Base-by-base conservation (phyloP, 2,888 invertebrate species). In the Platynereis dumerilii region DNA sequence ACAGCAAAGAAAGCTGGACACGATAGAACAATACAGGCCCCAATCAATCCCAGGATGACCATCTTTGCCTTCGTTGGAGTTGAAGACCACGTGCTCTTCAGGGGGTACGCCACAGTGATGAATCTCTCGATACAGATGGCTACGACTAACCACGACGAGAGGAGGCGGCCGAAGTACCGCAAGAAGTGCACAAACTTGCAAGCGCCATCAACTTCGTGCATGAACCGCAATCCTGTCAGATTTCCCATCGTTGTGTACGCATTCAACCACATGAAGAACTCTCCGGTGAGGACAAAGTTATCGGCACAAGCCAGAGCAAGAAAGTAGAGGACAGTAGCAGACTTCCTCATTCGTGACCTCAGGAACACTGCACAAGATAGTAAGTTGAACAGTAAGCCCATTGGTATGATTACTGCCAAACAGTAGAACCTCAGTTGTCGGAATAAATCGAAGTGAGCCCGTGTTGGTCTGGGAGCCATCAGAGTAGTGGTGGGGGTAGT, bases 371-470 rank as follows among this genome's bases (percentile, higher is more conserved):
- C 34, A 7, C 48, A 39, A 17, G 55, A 53, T 17, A 61, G 39
- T 26, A 61, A 34, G 26, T 61, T 61, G 20, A 61, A 54, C 7
- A 54, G 39, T 28, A 61, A 26, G 24, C 61, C 61, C 22, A 55
- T 34, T n/a, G 61, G 61, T n/a, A 61, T 61, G 61, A 61, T 61
- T 29, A 61, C 10, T 20, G 55, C 61, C 15, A 61, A 54, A 42
- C 53, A 42, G 52, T 52, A 61, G 61, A 61, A 61, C 61, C 54
- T 61, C 2, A 61, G 28, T 29, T 61, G 53, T 27, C 61, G 29
- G 52, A 48, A 53, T 7, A 44, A 1, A 20, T 61, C 54, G 24
- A 28, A 61, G 39, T 61, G 52, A 20, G 44, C 60, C 1, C 12
- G 34, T 5, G 34, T 34, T 34, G 34, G 34, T 34, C 12, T 5